Base-by-base conservation (phyloP, 2,888 invertebrate species). In the Cheilosia vulpina region DNA sequence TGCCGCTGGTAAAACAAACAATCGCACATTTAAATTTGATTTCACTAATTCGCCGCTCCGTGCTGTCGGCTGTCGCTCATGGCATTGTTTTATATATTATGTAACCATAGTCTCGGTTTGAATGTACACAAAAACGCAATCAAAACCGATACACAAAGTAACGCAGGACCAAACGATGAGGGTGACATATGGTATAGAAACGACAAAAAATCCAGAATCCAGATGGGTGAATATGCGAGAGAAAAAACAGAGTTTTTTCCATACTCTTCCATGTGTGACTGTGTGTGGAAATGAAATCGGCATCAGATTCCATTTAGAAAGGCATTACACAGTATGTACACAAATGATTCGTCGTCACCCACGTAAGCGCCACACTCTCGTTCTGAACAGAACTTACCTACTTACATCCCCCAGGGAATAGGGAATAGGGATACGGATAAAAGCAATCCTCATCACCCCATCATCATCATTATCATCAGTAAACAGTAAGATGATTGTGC, bases 291-390 rank as follows among this genome's bases (percentile, higher is more conserved):
- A 84, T 80, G 58, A 79, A 80, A 75, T 84, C 75, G 75, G 75
- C 80, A 84, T 79, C 84, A 79, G 75, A 79, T 83, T 75, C 31
- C 65, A 84, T 84, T 84, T 84, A 84, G 79, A 84, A 79, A 75
- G 57, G 58, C 84, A 84, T 84, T 75, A 79, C 31, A 43, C 31
- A 13, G 4, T 34, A 3, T 50, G 55, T 53, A 38, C 58, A 38
- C 19, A 43, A 58, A 79, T 72, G 65, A 65, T 71, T 71, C 31
- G 58, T 69, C n/a, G 21, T 47, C 15, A 19, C 55, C 47, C 65
- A 43, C 63, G 31, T 4, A 38, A 34, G 21, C 24, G 13, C 13
- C 24, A 13, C 13, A 38, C 11, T 47, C 45, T 6, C 47, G 6
- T 19, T 19, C 17, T 24, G 27, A 38, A 13, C 13, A 38, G 13